Evolutionary conservation across 2,113 vertebrate species (phyloP).

Genomic region (Microcebus ravelobensis): DNA sequence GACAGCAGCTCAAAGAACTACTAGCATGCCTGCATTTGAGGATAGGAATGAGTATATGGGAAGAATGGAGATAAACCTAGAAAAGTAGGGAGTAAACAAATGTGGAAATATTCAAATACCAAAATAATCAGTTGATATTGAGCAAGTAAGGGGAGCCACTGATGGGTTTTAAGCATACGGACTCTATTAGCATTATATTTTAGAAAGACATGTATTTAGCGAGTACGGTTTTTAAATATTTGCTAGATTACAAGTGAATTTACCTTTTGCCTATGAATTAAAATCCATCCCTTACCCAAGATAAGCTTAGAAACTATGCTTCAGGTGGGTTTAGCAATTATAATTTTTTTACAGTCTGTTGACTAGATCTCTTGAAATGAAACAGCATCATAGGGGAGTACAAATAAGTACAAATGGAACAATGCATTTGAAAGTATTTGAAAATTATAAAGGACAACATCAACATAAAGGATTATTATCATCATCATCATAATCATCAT

Average conservation of each 20-base stretch:
- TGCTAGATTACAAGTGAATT: background rate
- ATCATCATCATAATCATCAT: background rate
- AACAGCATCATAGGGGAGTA: background rate
- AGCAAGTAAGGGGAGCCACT: background rate
- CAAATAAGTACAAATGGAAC: background rate
- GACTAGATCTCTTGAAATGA: background rate
- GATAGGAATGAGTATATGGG: background rate
- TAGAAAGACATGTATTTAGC: background rate
- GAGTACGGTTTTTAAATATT: background rate
- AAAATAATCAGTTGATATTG: background rate
- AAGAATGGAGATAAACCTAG: background rate
- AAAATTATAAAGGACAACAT: background rate
- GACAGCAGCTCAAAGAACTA: background rate
- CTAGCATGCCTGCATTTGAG: background rate
- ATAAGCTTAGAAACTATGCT: background rate
- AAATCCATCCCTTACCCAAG: background rate
- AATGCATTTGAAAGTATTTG: background rate
- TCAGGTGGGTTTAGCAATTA: background rate
- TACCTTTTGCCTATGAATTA: background rate
- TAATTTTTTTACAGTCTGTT: background rate
- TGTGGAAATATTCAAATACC: background rate
- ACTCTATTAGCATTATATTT: background rate
- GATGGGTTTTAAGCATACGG: too few species aligned
- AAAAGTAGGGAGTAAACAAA: background rate
- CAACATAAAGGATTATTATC: background rate